Evolutionary conservation across 2,113 vertebrate genomes (phyloP), one percentile per base, ranked within the genome.

Genomic region (Corythoichthys haematopterus): DNA sequence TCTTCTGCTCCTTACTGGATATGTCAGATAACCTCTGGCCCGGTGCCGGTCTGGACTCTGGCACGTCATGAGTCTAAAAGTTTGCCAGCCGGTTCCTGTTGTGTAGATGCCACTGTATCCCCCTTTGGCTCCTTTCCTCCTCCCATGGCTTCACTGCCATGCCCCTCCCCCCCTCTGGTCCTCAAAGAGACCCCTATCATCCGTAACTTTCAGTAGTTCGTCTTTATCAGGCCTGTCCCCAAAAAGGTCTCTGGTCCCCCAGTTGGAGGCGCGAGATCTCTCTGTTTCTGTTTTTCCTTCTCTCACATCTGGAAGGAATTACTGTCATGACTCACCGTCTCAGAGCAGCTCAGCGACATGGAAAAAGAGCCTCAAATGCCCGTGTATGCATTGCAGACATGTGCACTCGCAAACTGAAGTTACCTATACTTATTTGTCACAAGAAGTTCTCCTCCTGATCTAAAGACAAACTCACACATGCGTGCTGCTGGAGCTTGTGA

Each of bases 401-500:
- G 40, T 33, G 55, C 33, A 2, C 55, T 14, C 33, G 55, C 55
- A 57, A 61, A 61, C 28, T 58, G 56, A 4, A 13, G 6, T 1
- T 6, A 15, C 1, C 6, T n/a, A 0, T 8, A 15, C 36, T 38
- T 4, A 9, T 37, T 50, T 38, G 37, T 28, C 20, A 28, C 20
- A 28, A 28, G 20, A 28, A 28, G 38, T 59, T 43, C 15, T 43
- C 58, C 16, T 4, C 8, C 33, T 7, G 55, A 56, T 6, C 4
- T 2, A 56, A 61, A 61, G 28, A 16, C 12, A 64, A 14, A 93
- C 95, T 94, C 91, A 97, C 95, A 71, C 95, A 97, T 75, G 95
- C 95, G 76, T 95, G 94, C 71, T 95, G 94, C 74, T 97, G 95
- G 57, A 97, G 88, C 77, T 91, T 93, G 79, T 96, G 93, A 77